Conservation (phyloP, 1,140 invertebrate genomes). For the Homarus americanus region DNA sequence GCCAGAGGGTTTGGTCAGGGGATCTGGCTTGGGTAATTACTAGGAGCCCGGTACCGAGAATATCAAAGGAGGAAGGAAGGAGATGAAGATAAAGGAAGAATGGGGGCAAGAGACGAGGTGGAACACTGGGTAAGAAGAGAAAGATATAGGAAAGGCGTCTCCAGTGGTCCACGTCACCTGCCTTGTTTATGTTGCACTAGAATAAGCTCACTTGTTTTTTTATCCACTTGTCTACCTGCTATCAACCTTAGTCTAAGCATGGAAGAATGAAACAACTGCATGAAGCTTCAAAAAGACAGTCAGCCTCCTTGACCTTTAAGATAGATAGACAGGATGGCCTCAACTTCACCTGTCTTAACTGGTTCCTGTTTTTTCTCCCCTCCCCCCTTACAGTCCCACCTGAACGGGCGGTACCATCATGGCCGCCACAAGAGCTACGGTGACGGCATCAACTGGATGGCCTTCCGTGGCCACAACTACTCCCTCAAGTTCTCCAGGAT, state of each 20-base stretch:
- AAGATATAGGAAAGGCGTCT: not conserved
- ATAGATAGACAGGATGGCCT: too few species aligned
- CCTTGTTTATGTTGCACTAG: too few species aligned
- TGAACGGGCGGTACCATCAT: conserved; percentile 77
- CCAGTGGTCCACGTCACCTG: too few species aligned
- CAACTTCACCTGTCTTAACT: not conserved
- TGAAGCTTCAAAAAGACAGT: too few species aligned
- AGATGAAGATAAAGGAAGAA: not conserved
- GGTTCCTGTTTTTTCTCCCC: not conserved
- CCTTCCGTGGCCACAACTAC: conserved; percentile 78
- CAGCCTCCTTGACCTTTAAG: too few species aligned
- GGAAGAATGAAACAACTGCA: too few species aligned
- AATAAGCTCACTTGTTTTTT: too few species aligned
- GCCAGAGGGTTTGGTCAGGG: not conserved
- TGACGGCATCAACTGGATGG: conserved; percentile 78
- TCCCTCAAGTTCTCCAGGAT: conserved; percentile 77
- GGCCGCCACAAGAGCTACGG: conserved; percentile 76
- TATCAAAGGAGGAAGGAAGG: not conserved
- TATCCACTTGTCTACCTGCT: too few species aligned
- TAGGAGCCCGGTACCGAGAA: not conserved
- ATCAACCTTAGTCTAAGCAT: too few species aligned
- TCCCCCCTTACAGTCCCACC: conserved; percentile 72
- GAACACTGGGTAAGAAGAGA: not conserved
- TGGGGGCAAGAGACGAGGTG: not conserved
- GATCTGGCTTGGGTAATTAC: too few species aligned